Conservation (phyloP, 2,797 vertebrate species). For the Chrysocyon brachyurus region DNA sequence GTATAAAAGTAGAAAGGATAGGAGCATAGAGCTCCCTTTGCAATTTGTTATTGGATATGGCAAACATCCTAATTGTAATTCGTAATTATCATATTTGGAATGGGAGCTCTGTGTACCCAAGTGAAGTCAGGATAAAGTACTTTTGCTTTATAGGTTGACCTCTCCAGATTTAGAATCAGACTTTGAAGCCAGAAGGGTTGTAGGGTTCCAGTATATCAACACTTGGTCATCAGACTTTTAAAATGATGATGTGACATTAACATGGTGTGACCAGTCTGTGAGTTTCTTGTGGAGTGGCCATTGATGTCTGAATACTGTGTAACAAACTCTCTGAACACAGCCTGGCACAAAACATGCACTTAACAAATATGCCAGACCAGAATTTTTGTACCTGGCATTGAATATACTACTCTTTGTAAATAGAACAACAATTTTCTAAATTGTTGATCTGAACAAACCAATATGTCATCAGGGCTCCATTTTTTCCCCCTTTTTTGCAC, state of each 20-base stretch:
- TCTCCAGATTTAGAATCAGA: conserved; percentile 48
- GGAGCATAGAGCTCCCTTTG: not conserved
- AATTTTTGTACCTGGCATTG: not conserved
- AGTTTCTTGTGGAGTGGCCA: not conserved
- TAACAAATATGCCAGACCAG: not conserved
- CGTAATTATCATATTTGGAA: not conserved
- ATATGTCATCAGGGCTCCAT: not conserved
- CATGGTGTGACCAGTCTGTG: not conserved
- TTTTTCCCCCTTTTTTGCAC: not conserved
- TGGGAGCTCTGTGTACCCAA: not conserved
- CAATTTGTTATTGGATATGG: not conserved
- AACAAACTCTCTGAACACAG: not conserved
- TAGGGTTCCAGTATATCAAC: not conserved
- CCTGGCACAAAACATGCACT: not conserved
- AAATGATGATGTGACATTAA: not conserved
- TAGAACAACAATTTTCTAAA: not conserved
- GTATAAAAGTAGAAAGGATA: not conserved
- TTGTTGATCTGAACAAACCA: not conserved
- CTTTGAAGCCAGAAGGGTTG: not conserved
- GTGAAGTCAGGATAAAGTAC: not conserved
- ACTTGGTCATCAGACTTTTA: not conserved
- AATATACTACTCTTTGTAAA: conserved; percentile 2
- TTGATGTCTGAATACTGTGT: not conserved
- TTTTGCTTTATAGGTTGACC: not conserved
- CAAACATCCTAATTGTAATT: not conserved